Base-by-base conservation (phyloP, 92 coral and sea anemone genomes). In the Pocillopora grandis region DNA sequence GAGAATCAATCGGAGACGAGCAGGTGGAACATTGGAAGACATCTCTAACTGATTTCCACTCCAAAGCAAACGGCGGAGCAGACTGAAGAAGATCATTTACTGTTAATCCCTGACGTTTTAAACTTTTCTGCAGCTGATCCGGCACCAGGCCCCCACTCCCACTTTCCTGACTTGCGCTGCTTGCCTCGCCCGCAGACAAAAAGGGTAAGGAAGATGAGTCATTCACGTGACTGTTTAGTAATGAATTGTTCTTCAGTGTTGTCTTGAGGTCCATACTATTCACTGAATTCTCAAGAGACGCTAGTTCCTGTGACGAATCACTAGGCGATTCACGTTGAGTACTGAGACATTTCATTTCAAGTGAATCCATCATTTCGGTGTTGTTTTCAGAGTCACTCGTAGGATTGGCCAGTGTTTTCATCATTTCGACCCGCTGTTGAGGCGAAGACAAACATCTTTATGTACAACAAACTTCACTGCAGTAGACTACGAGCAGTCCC, bases 31-130 rank as follows among this genome's bases (percentile, higher is more conserved):
- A 97, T 88, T 97, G 98, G 18, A 86, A 88, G 12, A 97, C 97
- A 79, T 95, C 98, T 33, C 99, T 85, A 20, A 94, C 95, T 1
- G 99, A 90, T 72, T 94, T 93, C 99, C 99, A 97, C 77, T 92
- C 92, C 18, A 97, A 84, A 19, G 98, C 98, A 82, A 97, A 80
- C 31, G 95, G 90, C 36, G 98, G 99, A 20, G 86, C 88, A 75
- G 92, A 95, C 37, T 84, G 82, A 6, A 93, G 78, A 55, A 97
- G 88, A 65, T 92, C 98, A 57, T 91, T 82, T 65, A 92, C 67
- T 14, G 95, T 86, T 75, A 97, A 77, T 23, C 98, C 95, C 68
- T 97, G 97, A 10, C 99, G 87, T 83, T 90, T 94, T 15, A 97
- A 89, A 31, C 86, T 90, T 67, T 82, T 87, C 79, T 89, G 74